Evolutionary conservation across 1,140 invertebrate genomes (phyloP), one percentile per base, ranked within the genome.

Genomic region (Stenopsyche tienmushanensis): DNA sequence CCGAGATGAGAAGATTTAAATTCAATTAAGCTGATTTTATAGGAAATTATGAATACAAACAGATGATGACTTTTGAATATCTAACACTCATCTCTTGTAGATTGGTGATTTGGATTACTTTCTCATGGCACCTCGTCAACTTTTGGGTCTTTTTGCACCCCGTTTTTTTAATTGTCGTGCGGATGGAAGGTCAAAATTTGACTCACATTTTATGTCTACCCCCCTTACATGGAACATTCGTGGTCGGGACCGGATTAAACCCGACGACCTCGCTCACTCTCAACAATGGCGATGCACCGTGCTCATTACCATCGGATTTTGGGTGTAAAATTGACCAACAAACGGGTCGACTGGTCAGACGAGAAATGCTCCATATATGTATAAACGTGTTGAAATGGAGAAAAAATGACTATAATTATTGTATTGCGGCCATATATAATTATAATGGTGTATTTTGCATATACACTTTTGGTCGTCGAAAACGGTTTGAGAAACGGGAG

Each of bases 301-400:
- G 17, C 47, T 50, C 47, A 50, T 50, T 50, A 18, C 47, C 47
- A 50, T 50, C 47, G 47, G 3, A 20, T 50, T 50, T 50, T 50
- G 47, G 47, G 47, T 50, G n/a, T n/a, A 50, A 34, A 34, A 34
- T 34, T 34, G 29, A 34, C 29, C 29, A 34, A 34, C 29, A 34
- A 34, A 34, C 29, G 47, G 47, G 47, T 50, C 47, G 17, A 23
- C 47, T 20, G 3, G 47, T 2, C 15, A 3, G 17, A 20, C 18
- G 9, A n/a, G 44, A 21, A 50, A 21, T 50, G 47, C n/a, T 20
- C 47, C 7, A 18, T 20, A 34, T 34, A 34, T 34, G 29, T 34
- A 34, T 34, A 34, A 13, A 34, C 29, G 29, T 34, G 29, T 5
- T 13, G 29, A 34, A 34, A 34, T 34, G 29, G 13, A 13, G 13